Conservation (phyloP, 1,140 invertebrate species). For the Sminthurides bifidus region DNA sequence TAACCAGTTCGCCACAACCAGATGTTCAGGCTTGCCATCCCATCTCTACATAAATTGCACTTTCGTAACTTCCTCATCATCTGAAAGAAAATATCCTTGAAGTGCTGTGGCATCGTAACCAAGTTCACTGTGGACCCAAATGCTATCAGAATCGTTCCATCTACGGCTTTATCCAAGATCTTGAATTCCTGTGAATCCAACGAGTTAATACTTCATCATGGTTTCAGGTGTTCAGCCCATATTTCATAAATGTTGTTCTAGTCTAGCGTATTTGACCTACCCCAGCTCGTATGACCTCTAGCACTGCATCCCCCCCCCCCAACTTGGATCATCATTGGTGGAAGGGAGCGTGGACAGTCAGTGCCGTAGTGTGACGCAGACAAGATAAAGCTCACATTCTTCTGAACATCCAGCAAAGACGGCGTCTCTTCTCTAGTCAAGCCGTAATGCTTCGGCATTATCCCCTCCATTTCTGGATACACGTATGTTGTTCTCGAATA, state of each 20-base stretch:
- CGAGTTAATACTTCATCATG: not conserved
- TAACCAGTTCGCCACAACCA: constrained; percentile 44
- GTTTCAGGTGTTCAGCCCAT: not conserved
- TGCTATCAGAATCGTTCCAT: constrained; percentile 22
- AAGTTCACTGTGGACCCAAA: constrained; percentile 18
- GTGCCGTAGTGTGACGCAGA: constrained; percentile 5
- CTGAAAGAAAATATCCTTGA: constrained; percentile 10
- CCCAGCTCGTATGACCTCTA: not conserved
- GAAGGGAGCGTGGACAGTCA: constrained; percentile 13
- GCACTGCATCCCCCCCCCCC: no score
- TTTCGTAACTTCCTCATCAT: constrained; percentile 12
- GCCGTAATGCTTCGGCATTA: not conserved
- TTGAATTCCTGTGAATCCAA: constrained; percentile 10
- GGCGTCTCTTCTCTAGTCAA: not conserved
- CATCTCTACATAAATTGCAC: constrained; percentile 20
- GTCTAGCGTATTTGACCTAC: not conserved
- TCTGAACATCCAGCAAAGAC: constrained; percentile 4
- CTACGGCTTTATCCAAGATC: constrained; percentile 16
- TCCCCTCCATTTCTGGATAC: not conserved
- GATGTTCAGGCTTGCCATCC: constrained; percentile 12
- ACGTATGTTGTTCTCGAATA: not conserved
- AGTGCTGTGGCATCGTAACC: not conserved
- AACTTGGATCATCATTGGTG: no score
- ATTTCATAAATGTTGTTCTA: not conserved
- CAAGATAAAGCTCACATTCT: constrained; percentile 9